Base-by-base conservation (phyloP, 1,140 invertebrate species). In the Contarinia nasturtii region DNA sequence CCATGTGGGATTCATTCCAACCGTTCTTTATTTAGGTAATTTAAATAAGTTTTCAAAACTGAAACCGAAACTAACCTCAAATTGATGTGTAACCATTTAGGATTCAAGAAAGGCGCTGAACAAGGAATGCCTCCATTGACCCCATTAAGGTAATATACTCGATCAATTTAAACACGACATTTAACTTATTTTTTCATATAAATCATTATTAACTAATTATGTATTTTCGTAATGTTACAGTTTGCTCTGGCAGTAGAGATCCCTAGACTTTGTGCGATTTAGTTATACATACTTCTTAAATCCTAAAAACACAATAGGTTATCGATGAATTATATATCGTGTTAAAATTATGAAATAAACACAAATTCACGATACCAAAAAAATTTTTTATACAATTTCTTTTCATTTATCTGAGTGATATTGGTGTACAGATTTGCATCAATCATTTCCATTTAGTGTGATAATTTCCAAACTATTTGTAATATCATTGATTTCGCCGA, bases 1-100 rank as follows among this genome's bases (percentile, higher is more conserved):
- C 49, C 77, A 79, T 53, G 80, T 76, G 71, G 76, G 75, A 27
- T 80, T 79, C 44, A 74, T 80, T 49, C 77, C 77, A 2, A 67
- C 74, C 11, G 70, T 79, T 22, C 52, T 80, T 3, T 80, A 76
- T 65, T 66, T 80, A 66, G 77, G 77, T 80, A 69, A 70, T 64
- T 58, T 50, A 51, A 17, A 41, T 22, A 33, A 18, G 1, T 19
- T 36, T 46, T 15, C 22, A 33, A 43, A 40, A 43, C 37, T 36
- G 42, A 49, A 18, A 21, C 18, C 7, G 11, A 18, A 11, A 4
- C 18, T 47, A 20, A 43, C 46, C 47, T 36, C 4, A 12, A 47
- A 42, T 54, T 53, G 27, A 47, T 53, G 34, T 51, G 45, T 57
- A 60, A 45, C 44, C 44, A 42, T 57, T 36, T 44, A 77, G 75